Evolutionary conservation across 2,113 vertebrate genomes (phyloP), one percentile per base, ranked within the genome.

Genomic region (Lagenorhynchus albirostris): DNA sequence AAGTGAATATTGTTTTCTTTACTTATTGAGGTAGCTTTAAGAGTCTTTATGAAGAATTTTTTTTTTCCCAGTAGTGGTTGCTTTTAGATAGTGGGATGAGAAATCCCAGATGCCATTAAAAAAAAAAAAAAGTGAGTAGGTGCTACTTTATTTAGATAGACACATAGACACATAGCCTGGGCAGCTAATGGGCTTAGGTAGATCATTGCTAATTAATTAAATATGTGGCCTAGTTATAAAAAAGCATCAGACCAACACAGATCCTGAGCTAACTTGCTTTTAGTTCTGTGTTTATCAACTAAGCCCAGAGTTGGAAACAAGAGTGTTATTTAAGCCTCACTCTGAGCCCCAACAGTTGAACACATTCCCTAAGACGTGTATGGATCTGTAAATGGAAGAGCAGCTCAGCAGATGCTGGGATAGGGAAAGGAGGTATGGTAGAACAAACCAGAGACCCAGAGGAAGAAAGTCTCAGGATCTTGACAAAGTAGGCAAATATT

Each of bases 121-220:
- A 53, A 97, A 94, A 84, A n/a, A 38, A 97, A 94, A 83, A 3
- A 65, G 1, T 95, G 47, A 96, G 31, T 31, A 94, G 44, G 12
- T 94, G 3, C 3, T 38, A 33, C 21, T 65, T 97, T 84, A 88
- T 74, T 95, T 67, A 98, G 89, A 96, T 71, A 82, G 93, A 92
- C 63, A 95, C 41, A 98, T 77, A 82, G 93, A 93, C 63, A 95
- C 41, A 98, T 97, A 95, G 31, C 82, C 36, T 77, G 83, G 73
- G 50, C 25, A 96, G 53, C 23, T 98, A 97, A 97, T 94, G n/a
- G 91, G 91, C 96, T 98, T 90, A 96, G 98, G 74, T 60, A 73
- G 26, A 47, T 97, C 80, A 97, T 96, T 88, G 25, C 96, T 98
- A 96, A 98, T 97, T 98, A 98, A 97, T 98, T 89, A 97, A 68